Base-by-base conservation (phyloP, 2,797 vertebrate genomes). In the Pangasius krempfi region DNA sequence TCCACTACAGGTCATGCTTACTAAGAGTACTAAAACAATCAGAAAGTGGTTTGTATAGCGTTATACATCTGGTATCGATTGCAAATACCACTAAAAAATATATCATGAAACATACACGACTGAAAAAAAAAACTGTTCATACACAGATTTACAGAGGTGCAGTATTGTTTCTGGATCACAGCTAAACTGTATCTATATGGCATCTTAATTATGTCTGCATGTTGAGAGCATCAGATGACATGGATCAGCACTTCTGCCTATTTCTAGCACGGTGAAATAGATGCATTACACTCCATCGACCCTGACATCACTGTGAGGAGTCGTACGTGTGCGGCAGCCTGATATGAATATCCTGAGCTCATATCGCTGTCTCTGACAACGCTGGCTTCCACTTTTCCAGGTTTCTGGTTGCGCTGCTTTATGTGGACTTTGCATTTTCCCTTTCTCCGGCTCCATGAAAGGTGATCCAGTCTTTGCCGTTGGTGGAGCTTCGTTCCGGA, bases 321-420 rank as follows among this genome's bases (percentile, higher is more conserved):
- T 66, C 58, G 56, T 87, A 91, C 68, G 66, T 58, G 54, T 86
- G 83, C 27, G 30, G 84, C 70, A 84, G 85, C 72, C 73, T 89
- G 88, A 70, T 78, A 62, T 85, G 86, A 70, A 89, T 72, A 89
- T 84, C 89, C 86, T 40, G 64, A 70, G 58, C 89, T 84, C 66
- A 64, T 91, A 92, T 89, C 86, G 33, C 88, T 92, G 89, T 92
- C 91, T 92, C 92, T 88, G 89, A 91, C 90, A 81, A 91, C 90
- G 88, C 85, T 89, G 86, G 90, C 91, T 68, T 90, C 86, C 89
- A 90, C 91, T 92, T 94, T 79, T 94, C 90, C 89, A 88, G 95
- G 94, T 94, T 94, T 96, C 93, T 92, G 93, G 93, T 95, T 95
- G 93, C 94, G 93, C 33, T 2, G 86, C 88, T 93, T 94, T 94